Evolutionary conservation across 2,888 invertebrate genomes (phyloP), one percentile per base, ranked within the genome.

Genomic region (Amphiduros pacificus): DNA sequence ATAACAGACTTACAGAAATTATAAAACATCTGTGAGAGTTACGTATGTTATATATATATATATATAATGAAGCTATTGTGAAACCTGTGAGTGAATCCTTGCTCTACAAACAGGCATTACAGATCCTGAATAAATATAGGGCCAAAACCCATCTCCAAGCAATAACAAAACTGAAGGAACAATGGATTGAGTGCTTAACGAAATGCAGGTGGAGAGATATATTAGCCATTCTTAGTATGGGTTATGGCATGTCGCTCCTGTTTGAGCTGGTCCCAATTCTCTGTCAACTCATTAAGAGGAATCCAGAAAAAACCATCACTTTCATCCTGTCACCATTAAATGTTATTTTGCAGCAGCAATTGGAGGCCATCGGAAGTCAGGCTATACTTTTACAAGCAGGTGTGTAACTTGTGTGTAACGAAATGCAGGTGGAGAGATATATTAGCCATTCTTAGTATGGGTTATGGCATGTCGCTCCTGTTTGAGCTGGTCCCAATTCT

Each of bases 211-310:
- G 48, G 5, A 5, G 28, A 2, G 56, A 56, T 24, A 40, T 48
- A 2, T 17, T 56, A 20, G 56, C 48, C 5, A 48, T 56, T 44
- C n/a, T 56, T 4, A 44, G 48, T 9, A 56, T 48, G 11, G 56
- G 48, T 5, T 48, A 56, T 48, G 56, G 56, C 56, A 56, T 28
- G 48, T 48, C 56, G 2, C n/a, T 48, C 6, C 24, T 56, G 14
- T 56, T 56, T 20, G 49, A 56, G 29, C 40, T 40, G 2, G 28
- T 56, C 4, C 56, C 56, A 2, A 44, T 44, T 9, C 48, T 22
- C 22, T 26, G 17, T 3, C n/a, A 11, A n/a, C 48, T 44, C 20
- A 6, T 22, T 11, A 3, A 29, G 11, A 6, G 22, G n/a, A 28
- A 5, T 20, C n/a, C n/a, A 11, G 27, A 9, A n/a, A n/a, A n/a